Percentiles rank a stretch among this genome's conserved stretches.
Evolutionary conservation across 2,888 invertebrate genomes (phyloP).

Genomic region (Oscheius sp.): DNA sequence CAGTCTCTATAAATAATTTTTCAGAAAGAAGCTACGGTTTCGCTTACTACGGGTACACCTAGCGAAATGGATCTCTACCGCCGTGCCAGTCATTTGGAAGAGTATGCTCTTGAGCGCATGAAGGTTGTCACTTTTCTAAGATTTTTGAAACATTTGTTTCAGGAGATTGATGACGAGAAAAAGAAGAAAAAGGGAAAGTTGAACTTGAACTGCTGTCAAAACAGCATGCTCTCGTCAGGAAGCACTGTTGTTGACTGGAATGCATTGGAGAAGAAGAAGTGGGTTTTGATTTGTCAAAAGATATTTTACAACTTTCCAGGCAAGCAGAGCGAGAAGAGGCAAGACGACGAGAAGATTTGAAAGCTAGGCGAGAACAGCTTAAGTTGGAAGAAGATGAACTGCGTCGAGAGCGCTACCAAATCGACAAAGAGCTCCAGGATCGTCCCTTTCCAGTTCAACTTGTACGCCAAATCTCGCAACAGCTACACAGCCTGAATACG

Average conservation of each 20-base stretch:
- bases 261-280: slow-evolving; percentile 51
- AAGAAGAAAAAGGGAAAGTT: slow-evolving; percentile 55
- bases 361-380: slow-evolving; percentile 53
- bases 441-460: slow-evolving; percentile 40
- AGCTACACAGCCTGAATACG: slow-evolving; percentile 34
- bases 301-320: slow-evolving; percentile 35
- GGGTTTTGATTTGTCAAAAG: slow-evolving; percentile 15
- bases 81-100: slow-evolving; percentile 63
- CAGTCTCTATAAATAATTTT: slow-evolving; percentile 7
- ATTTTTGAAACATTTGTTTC: neutral
- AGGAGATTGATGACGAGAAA: slow-evolving; percentile 53
- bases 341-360: slow-evolving; percentile 52
- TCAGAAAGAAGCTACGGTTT: slow-evolving; percentile 40
- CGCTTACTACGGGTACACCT: slow-evolving; percentile 44
- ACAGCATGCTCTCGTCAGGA: slow-evolving; percentile 54
- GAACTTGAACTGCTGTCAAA: slow-evolving; percentile 54
- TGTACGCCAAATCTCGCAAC: slow-evolving; percentile 43
- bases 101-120: slow-evolving; percentile 58
- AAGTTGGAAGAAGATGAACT: slow-evolving; percentile 52
- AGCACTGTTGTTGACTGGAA: slow-evolving; percentile 58
- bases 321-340: slow-evolving; percentile 55
- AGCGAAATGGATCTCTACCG: slow-evolving; percentile 66
- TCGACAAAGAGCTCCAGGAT: slow-evolving; percentile 42
- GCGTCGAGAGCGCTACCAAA: slow-evolving; percentile 44
- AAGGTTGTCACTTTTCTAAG: slow-evolving; percentile 11